Evolutionary conservation across 2,113 vertebrate genomes (phyloP), one percentile per base, ranked within the genome.

Genomic region (Silurus glanis): DNA sequence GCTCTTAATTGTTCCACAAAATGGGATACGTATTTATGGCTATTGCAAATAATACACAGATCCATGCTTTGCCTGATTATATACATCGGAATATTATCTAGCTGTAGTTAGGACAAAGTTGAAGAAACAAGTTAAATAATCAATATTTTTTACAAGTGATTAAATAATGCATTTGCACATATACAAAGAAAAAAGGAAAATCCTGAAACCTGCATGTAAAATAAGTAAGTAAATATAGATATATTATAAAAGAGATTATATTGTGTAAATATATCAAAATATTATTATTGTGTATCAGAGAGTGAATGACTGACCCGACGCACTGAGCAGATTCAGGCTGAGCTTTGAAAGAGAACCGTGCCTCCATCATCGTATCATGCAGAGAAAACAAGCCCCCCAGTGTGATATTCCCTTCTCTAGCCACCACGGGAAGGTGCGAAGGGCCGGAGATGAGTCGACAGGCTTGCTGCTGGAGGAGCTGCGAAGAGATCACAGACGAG

Each of bases 321-420:
- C 95, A 96, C 51, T 89, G 91, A 25, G 87, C 86, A 6, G 91
- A 88, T 12, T 87, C 45, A 55, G 94, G 94, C 10, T 55, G 81
- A 28, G 91, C 89, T 8, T 85, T 93, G 80, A 94, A 95, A n/a
- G 91, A 90, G 49, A 91, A 23, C 80, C 85, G 90, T 4, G 90
- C 86, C 74, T 95, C 91, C 80, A 91, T 74, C 85, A 95, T 93
- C 51, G 85, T 90, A 85, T 95, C 93, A 51, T 95, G 95, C 83
- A 95, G 92, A 9, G 95, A 95, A 89, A 96, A 96, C 51, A 96
- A 94, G 69, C 94, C 95, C 17, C 95, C 95, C 14, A 96, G 87
- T 1, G 85, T 89, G 47, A 96, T 90, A 82, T 95, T 92, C 25
- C 95, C 94, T 2, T 91, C 90, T 90, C 86, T 94, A 64, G 91